Conservation (phyloP, 2,888 invertebrate genomes). For the Epinotia demarniana region DNA sequence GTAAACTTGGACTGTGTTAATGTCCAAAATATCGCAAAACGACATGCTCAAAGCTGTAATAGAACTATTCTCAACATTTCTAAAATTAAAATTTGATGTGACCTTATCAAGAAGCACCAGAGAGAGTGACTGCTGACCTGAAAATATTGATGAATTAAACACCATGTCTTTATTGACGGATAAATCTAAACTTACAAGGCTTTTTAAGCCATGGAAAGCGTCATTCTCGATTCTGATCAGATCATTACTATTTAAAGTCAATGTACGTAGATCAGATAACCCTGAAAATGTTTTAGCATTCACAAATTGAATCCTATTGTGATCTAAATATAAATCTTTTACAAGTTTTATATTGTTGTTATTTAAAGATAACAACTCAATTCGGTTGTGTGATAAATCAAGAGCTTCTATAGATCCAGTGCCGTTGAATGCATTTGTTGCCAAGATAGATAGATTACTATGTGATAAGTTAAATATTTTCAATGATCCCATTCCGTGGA, state of each 20-base stretch:
- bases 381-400: conserved; percentile 32
- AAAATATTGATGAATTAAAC: conserved; percentile 37
- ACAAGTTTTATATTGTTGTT: conserved; percentile 26
- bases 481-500: conserved; percentile 29
- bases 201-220: conserved; percentile 17
- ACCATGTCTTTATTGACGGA: conserved; percentile 25
- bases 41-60: conserved; percentile 22
- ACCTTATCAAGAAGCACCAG: conserved; percentile 14
- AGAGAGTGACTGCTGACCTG: conserved; percentile 14
- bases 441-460: conserved; percentile 17
- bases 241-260: conserved; percentile 20
- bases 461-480: conserved; percentile 21
- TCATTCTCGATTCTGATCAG: conserved; percentile 23
- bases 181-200: conserved; percentile 15
- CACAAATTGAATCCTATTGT: conserved; percentile 27
- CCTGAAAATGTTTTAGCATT: conserved; percentile 22
- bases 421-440: conserved; percentile 17
- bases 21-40: conserved; percentile 25
- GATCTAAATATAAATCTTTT: conserved; percentile 24
- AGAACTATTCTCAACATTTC: conserved; percentile 10
- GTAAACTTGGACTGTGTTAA: conserved; percentile 17
- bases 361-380: conserved; percentile 23
- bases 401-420: conserved; percentile 29
- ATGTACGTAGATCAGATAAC: conserved; percentile 1
- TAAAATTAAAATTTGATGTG: conserved; percentile 11